Base-by-base conservation (phyloP, 2,797 vertebrate genomes). In the Champsocephalus gunnari region DNA sequence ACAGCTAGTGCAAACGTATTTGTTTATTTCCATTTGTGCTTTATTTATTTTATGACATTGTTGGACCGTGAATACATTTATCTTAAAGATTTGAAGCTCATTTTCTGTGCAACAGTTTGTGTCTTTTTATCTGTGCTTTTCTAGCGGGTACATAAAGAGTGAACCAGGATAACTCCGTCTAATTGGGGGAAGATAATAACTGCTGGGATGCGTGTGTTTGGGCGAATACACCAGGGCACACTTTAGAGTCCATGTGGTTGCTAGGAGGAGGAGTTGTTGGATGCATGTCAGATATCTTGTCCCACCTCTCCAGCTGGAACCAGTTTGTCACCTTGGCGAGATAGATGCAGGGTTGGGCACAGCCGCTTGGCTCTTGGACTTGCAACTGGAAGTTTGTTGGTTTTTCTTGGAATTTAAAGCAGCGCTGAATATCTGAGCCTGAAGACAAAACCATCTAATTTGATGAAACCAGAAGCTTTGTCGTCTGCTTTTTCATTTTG, bases 211-310 rank as follows among this genome's bases (percentile, higher is more conserved):
- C 72, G 28, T 28, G 64, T 80, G 75, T 80, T 80, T 71, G 66
- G 38, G 43, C 53, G 66, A 43, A 85, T 76, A 66, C 79, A 43
- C 71, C 64, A 49, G 72, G 86, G 90, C 75, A 85, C 76, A 55
- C 72, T 56, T 79, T 38, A 64, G 63, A 61, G 76, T 75, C 38
- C 62, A 13, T 53, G 72, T 68, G 83, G 91, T 93, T 92, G 90
- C 88, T 90, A 90, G 66, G 88, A 84, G 94, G 93, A 82, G 92
- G 92, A 84, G 92, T 88, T 82, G 67, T 48, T 53, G 8, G 64
- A 81, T 84, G 10, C 9, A 28, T 74, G 34, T 71, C 50, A 51
- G 62, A 74, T 73, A 62, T 63, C 63, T 66, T 78, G 65, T 62
- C 14, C 19, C 41, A 58, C 44, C 47, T 66, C 61, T 73, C 44